Evolutionary conservation across 2,797 vertebrate genomes (phyloP), one percentile per base, ranked within the genome.

Genomic region (Hozukius guyotensis): DNA sequence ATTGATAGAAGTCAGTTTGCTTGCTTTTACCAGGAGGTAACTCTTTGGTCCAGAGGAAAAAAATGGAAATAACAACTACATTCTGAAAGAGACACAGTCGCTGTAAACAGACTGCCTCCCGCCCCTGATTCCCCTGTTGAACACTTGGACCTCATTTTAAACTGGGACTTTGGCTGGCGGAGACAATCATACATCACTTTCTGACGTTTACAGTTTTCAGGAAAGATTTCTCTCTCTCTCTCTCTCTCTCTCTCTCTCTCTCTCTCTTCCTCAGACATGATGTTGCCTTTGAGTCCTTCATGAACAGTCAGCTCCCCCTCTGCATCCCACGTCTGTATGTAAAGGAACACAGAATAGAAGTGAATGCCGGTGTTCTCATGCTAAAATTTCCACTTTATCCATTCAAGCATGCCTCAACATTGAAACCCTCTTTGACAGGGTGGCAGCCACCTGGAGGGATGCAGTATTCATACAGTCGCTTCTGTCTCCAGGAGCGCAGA

Each of bases 371-470:
- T 84, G 74, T 90, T 93, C 87, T 92, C 85, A 81, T 89, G 88
- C 88, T 89, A 82, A 87, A 86, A 89, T 90, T 60, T 82, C 86
- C 89, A 88, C 92, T 92, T 93, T 93, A 90, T 80, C 86, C 90
- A 93, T 90, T 92, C 90, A 85, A 88, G 89, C 94, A 81, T 95
- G 88, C 70, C 80, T 89, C 89, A 90, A 92, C 91, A 93, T 64
- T 90, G 93, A 95, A 94, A 93, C 92, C 87, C 89, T 93, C 81
- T 95, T 84, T 91, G 91, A 94, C 86, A 88, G 86, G 82, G 81
- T 91, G 85, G 91, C 83, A 87, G 91, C 83, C 89, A 87, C 85
- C 64, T n/a, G 67, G 78, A 87, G 77, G 69, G 86, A 95, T 94
- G 91, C 92, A 95, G 91, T 94, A 94, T 94, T 95, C 89, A 94